Evolutionary conservation across 2,113 vertebrate species (phyloP).

Genomic region (Nanorana parkeri): DNA sequence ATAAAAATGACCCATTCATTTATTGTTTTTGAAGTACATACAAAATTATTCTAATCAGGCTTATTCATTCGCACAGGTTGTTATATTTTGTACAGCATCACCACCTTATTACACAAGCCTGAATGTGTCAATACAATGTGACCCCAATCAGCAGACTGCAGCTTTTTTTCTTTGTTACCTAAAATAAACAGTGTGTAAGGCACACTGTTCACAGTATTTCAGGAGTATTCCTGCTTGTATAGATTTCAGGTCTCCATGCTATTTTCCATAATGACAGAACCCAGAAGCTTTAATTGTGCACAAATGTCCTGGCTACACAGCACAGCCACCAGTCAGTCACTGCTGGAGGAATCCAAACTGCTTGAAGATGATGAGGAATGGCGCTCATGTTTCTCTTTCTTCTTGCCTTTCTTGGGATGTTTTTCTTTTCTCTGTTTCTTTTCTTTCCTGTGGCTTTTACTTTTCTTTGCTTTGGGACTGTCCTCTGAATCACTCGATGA

Average conservation of each 20-base stretch:
- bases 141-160: too few relatives aligned
- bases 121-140: too few relatives aligned
- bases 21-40: background rate
- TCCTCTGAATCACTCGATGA: conserved; percentile 81
- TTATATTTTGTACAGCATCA: too few relatives aligned
- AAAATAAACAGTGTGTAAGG: too few relatives aligned
- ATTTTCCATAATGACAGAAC: background rate
- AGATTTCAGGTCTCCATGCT: background rate
- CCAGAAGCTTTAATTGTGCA: background rate
- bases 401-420: conserved; percentile 83
- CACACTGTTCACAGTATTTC: too few relatives aligned
- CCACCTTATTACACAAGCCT: too few relatives aligned
- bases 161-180: too few relatives aligned
- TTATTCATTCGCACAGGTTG: too few relatives aligned
- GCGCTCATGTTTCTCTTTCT: conserved; percentile 78
- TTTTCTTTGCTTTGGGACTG: conserved; percentile 84
- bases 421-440: conserved; percentile 84
- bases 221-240: too few relatives aligned
- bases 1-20: background rate
- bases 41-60: background rate
- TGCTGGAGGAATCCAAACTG: conserved; percentile 81
- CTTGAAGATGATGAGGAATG: conserved; percentile 74
- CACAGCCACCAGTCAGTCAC: conserved; percentile 68
- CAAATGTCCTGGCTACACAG: background rate
- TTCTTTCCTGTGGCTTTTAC: conserved; percentile 87